Evolutionary conservation across 2,113 vertebrate genomes (phyloP), one percentile per base, ranked within the genome.

Genomic region (Varanus salvator): DNA sequence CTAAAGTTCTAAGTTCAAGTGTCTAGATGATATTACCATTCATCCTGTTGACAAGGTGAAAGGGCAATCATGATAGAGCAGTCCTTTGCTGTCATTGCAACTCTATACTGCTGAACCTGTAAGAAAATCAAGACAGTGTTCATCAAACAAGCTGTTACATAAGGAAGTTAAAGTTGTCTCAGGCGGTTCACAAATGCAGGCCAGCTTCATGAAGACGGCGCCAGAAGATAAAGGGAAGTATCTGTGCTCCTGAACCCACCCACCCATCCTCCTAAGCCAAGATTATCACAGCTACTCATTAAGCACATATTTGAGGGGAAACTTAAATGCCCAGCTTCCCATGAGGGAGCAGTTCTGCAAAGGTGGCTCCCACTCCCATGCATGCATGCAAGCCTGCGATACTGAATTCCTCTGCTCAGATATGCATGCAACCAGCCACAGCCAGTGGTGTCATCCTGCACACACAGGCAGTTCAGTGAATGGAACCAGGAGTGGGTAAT

Each of bases 61-160:
- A 99, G 97, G 2, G 98, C 96, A 0, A 99, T 98, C 98, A 99
- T 99, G 94, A 99, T 97, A 89, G 99, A 99, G 94, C 99, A 99
- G 96, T 99, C 99, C 92, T 99, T 99, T 34, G 99, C 98, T 0
- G 99, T 99, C 98, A 99, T 99, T 80, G 99, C 98, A 5, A 98
- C 98, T 75, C 98, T 97, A 96, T 99, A 99, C 95, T 99, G 99
- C 90, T 99, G 98, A 90, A 99, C 98, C 99, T 99, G 85, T 0
- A 8, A 82, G 48, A 89, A 66, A 48, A 64, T 0, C 66, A 80
- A 87, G 48, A 11, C 0, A 50, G 25, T 2, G 60, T 19, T 29
- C 25, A 57, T 44, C 48, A 74, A 69, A 38, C 8, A 44, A 3
- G n/a, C 68, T 57, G 66, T 57, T 54, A 27, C 34, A 19, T 34